Evolutionary conservation across 2,113 vertebrate species (phyloP).

Genomic region (Stigmatopora argus): DNA sequence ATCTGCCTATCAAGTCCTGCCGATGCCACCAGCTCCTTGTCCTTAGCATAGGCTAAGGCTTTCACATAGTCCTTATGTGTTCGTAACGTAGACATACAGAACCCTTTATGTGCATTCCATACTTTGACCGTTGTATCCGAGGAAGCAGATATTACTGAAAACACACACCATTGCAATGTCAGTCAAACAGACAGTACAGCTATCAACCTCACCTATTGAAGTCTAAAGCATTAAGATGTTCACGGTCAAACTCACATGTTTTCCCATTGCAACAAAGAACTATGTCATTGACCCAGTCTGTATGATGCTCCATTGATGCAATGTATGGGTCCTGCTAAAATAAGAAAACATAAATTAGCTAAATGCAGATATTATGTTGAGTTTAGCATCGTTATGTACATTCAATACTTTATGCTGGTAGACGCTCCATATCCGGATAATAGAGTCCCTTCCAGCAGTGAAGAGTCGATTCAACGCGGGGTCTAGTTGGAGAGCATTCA

Average conservation of each 20-base stretch:
- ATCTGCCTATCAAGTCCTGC: slow-evolving; percentile 97
- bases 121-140: slow-evolving; percentile 98
- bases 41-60: slow-evolving; percentile 95
- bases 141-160: slow-evolving; percentile 92
- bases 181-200: background rate
- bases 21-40: slow-evolving; percentile 96
- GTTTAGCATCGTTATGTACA: background rate
- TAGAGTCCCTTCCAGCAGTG: slow-evolving; percentile 93
- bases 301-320: slow-evolving; percentile 98
- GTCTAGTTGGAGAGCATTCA: slow-evolving; percentile 94
- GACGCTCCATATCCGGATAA: slow-evolving; percentile 98
- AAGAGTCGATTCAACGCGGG: slow-evolving; percentile 92
- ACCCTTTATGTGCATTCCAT: slow-evolving; percentile 99
- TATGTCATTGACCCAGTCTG: slow-evolving; percentile 98
- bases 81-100: slow-evolving; percentile 98
- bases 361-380: background rate
- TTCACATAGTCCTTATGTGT: slow-evolving; percentile 99
- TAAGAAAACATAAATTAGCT: background rate
- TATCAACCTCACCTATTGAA: background rate
- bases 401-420: slow-evolving; percentile 90
- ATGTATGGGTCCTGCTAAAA: slow-evolving; percentile 96
- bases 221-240: background rate
- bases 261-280: slow-evolving; percentile 98
- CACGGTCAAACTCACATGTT: slow-evolving; percentile 80
- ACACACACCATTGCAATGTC: background rate